A percentile compares a stretch with the other conserved stretches of the same genome.
These are phyloP conservation scores for Ciona savignyi DNA, from an alignment of 23 tunicate species.

Conservation along the genomic window DNA sequence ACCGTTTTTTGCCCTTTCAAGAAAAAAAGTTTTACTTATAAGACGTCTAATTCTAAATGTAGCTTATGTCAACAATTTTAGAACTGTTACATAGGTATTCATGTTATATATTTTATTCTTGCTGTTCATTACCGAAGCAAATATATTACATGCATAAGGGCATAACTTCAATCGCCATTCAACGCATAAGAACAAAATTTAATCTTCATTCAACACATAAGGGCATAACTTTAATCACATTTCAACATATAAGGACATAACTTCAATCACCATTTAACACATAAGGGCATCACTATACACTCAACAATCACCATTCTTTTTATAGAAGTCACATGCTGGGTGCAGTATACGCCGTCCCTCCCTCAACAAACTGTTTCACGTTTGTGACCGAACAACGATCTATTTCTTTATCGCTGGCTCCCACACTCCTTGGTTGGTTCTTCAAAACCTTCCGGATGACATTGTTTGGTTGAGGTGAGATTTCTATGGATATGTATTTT, in stretches of 20 bases:
- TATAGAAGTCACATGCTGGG: slow-evolving; percentile 29
- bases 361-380: slow-evolving; percentile 61
- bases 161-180: not conserved
- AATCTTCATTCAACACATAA: too few relatives aligned
- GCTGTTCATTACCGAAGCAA: too few relatives aligned
- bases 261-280: too few relatives aligned
- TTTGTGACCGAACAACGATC: slow-evolving; percentile 81
- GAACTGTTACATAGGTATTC: too few relatives aligned
- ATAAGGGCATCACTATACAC: too few relatives aligned
- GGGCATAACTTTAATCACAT: too few relatives aligned
- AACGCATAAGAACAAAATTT: too few relatives aligned
- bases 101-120: too few relatives aligned
- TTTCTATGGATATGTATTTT: not conserved
- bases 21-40: not conserved
- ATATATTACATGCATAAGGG: not conserved
- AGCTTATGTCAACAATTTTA: too few relatives aligned
- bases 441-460: slow-evolving; percentile 28
- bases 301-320: too few relatives aligned
- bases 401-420: slow-evolving; percentile 90
- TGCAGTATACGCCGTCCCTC: slow-evolving; percentile 52
- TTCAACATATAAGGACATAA: too few relatives aligned
- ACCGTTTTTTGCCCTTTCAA: not conserved
- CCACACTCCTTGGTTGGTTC: slow-evolving; percentile 89
- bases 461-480: slow-evolving; percentile 58
- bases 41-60: not conserved